phyloP scores from a whole-genome alignment of 2,888 invertebrate species.

The Oscheius sp. region DNA sequence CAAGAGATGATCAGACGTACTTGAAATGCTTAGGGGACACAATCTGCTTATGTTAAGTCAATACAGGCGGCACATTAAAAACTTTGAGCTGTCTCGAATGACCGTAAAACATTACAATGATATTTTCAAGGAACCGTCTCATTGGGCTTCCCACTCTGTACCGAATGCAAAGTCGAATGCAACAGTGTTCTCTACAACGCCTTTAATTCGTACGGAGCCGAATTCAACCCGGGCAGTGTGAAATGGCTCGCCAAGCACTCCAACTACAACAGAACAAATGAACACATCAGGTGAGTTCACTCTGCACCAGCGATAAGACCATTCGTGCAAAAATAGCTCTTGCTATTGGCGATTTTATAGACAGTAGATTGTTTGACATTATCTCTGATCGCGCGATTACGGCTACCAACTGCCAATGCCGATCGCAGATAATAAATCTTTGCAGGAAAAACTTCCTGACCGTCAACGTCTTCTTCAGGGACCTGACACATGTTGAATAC shows the following conservation, averaged over 20 bases:
- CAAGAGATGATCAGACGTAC: constrained; percentile 9
- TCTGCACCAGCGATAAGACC: background rate
- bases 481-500: constrained; percentile 68
- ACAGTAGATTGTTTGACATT: no score
- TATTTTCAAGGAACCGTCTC: constrained; percentile 30
- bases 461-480: constrained; percentile 67
- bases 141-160: constrained; percentile 46
- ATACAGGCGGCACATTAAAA: no score
- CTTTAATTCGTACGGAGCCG: constrained; percentile 69
- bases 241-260: constrained; percentile 55
- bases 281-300: constrained; percentile 48
- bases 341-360: no score
- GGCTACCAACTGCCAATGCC: no score
- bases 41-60: no score
- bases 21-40: no score
- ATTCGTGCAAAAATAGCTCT: no score
- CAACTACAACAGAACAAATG: constrained; percentile 42
- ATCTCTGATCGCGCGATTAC: no score
- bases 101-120: no score
- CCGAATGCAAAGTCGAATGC: constrained; percentile 53
- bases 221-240: constrained; percentile 60
- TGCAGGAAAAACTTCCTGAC: constrained; percentile 62
- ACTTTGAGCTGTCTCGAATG: no score
- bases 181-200: constrained; percentile 64
- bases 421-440: constrained; percentile 5